Base-by-base conservation (phyloP, 2,888 invertebrate genomes). In the Agrypnus murinus region DNA sequence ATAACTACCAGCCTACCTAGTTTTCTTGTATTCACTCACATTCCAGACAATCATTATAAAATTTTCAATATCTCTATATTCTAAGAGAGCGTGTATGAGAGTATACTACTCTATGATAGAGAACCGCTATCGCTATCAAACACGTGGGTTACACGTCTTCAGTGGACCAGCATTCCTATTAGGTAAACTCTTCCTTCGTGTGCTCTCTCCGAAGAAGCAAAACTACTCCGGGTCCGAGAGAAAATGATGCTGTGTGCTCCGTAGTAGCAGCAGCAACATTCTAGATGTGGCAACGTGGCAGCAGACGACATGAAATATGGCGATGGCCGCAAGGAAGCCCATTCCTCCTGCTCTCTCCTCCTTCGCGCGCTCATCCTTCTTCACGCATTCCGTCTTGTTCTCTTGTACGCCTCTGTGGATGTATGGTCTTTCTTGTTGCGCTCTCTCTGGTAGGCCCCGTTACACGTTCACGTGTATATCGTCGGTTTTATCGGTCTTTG, bases 291-390 rank as follows among this genome's bases (percentile, higher is more conserved):
- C 82, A 83, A 82, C 82, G 73, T 73, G 72, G 81, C 80, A 74
- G 81, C 77, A 82, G 82, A 83, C 82, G 83, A 82, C 83, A 82
- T 82, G 81, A 83, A 82, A 82, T 82, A 83, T 82, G 81, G 81
- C 81, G 81, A 82, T 83, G 83, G 83, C 83, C 83, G 82, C 82
- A 76, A 83, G 83, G 81, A 81, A 82, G 82, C 82, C 82, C 82
- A 80, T 81, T 82, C 81, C 81, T 80, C 79, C 77, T 77, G 78
- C 77, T 79, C 73, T 79, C 80, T 73, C 75, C 79, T 74, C 78
- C 76, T 75, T 71, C 73, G 63, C 66, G 63, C 66, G 25, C 25
- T 69, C 65, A 58, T 68, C 68, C 53, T 72, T 74, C 73, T 69
- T 57, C 69, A 69, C 65, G 65, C 65, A 71, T 46, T 53, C 71